Evolutionary conservation across 2,888 invertebrate species (phyloP), one percentile per base, ranked within the genome.

Genomic region (Agrochola litura): DNA sequence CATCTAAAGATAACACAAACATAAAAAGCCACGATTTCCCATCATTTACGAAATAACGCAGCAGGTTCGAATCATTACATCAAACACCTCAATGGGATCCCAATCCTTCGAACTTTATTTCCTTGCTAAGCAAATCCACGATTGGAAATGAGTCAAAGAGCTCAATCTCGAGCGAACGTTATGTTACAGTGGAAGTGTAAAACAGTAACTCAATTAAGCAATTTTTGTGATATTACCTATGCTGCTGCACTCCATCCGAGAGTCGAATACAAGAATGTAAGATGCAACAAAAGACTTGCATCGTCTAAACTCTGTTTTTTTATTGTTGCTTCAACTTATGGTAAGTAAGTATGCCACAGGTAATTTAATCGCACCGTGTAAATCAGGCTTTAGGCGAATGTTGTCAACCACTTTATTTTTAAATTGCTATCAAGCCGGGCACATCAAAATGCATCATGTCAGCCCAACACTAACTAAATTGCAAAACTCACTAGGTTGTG

Each of bases 101-200:
- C 72, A 76, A 77, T 61, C 68, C 43, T 60, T 68, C 43, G 63
- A n/a, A 63, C 60, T 77, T 82, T 73, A 85, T 85, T 84, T 82
- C 74, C 77, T 73, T 69, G 66, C 60, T 75, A 85, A 85, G 77
- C 76, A 82, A 73, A 75, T 82, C 60, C 60, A 72, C 30, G 65
- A 85, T 84, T 69, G 74, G 69, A 49, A 85, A 77, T 75, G 74
- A 84, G 63, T 84, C 77, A 85, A 82, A 85, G 77, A 73, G 69
- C 82, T 82, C 75, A 67, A 77, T 82, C 77, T 68, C 56, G 52
- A 58, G 37, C 25, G 78, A 81, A 79, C 65, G 22, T 58, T 64
- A 22, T 37, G 46, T 16, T 25, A 81, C 65, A 73, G 58, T 52
- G 16, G 4, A 37, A 49, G 37, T 25, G 10, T 12, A 14, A 37